Conservation (phyloP, 2,888 invertebrate genomes). For the Shargacucullia verbasci region DNA sequence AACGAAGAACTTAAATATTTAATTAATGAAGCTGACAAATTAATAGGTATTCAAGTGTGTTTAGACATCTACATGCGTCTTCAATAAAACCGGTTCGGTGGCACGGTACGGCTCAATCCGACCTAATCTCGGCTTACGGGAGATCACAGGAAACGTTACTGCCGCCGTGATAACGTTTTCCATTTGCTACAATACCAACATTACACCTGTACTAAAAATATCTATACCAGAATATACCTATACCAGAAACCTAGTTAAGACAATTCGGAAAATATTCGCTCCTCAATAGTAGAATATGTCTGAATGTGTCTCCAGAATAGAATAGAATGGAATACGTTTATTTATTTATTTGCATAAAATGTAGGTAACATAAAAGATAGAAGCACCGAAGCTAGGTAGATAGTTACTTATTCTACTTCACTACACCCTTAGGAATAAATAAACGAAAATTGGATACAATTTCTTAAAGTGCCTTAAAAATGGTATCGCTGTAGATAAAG, state of each 20-base stretch:
- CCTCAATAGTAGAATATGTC: no score
- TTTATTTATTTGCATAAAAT: no score
- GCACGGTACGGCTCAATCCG: constrained; percentile 73
- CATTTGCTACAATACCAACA: constrained; percentile 66
- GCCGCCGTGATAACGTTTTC: constrained; percentile 75
- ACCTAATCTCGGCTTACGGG: constrained; percentile 82
- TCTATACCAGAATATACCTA: no score
- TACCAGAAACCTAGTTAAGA: constrained; percentile 2
- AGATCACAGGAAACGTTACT: constrained; percentile 80
- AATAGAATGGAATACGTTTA: no score
- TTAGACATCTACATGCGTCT: constrained; percentile 63
- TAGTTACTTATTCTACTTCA: no score
- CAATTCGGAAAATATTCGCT: neutral
- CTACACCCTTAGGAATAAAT: no score
- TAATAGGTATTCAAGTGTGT: constrained; percentile 64
- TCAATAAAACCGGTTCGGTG: constrained; percentile 67
- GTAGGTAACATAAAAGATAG: no score
- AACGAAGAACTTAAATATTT: constrained; percentile 10
- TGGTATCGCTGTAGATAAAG: no score
- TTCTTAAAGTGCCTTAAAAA: no score
- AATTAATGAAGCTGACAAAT: constrained; percentile 61
- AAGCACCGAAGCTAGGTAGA: no score
- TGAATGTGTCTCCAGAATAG: no score
- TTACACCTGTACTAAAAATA: constrained; percentile 37
- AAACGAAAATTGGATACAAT: no score